Base-by-base conservation (phyloP, 2,797 vertebrate species). In the Melanotaenia nigrans region DNA sequence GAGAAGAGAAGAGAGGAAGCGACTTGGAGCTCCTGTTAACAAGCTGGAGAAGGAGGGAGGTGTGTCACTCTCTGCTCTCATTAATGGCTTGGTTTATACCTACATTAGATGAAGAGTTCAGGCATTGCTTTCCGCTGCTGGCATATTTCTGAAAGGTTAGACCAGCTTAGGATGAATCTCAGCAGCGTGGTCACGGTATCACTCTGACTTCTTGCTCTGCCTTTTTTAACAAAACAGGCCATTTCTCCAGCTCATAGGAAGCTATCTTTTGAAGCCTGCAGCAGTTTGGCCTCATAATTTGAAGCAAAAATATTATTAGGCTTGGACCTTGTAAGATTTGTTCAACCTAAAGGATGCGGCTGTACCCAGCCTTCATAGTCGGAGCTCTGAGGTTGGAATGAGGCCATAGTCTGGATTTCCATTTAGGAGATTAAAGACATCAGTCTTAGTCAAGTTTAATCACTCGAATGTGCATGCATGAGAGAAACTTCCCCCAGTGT, bases 361-460 rank as follows among this genome's bases (percentile, higher is more conserved):
- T n/a, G 13, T 49, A 45, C 36, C 47, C 45, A 55, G 42, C 16
- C 35, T 54, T 63, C 65, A 12, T 3, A 16, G 22, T 63, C 40
- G 9, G 16, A 40, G 66, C 79, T 62, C 45, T 2, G 18, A 61
- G 73, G 58, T 66, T 71, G 65, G 58, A 85, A 38, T 61, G 53
- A 82, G 53, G 67, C 28, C 63, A 49, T 6, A 59, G 68, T 69
- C 62, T 73, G 63, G 51, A 71, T 88, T 83, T 82, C 61, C 73
- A 78, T 79, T 85, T 42, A 60, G 49, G 33, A 77, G 77, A 86
- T 85, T 85, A 85, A 85, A 85, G 36, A 67, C 85, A 82, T 91
- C 77, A 77, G 70, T 90, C 77, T 79, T 45, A 45, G 73, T 82
- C 54, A 5, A 22, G 62, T 81, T 71, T 71, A 76, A 73, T 81